phyloP scores from a whole-genome alignment of 1,140 invertebrate species.

The Lepidostoma basale region DNA sequence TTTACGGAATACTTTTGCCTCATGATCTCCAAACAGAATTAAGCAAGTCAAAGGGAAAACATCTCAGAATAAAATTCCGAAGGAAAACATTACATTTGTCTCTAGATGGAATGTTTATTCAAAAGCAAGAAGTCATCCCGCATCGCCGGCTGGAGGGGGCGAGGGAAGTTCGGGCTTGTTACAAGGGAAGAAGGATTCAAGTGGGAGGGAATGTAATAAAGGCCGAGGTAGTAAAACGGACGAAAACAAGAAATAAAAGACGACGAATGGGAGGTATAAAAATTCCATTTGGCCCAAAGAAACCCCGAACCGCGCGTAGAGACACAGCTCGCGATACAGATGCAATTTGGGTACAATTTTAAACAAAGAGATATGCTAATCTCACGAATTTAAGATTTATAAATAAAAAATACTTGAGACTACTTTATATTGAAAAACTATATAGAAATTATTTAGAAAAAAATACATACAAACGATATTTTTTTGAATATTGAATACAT shows the following conservation, averaged over 20 bases:
- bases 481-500: too few relatives aligned
- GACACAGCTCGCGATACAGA: background rate
- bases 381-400: too few relatives aligned
- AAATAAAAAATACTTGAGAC: too few relatives aligned
- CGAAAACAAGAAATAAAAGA: conserved; percentile 18
- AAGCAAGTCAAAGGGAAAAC: background rate
- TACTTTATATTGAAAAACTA: too few relatives aligned
- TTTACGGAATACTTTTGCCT: too few relatives aligned
- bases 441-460: too few relatives aligned
- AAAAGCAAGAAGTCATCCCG: background rate
- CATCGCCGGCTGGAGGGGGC: too few relatives aligned
- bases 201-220: background rate
- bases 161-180: too few relatives aligned
- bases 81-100: background rate
- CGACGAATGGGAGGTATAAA: conserved; percentile 10
- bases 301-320: background rate
- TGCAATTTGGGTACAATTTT: too few relatives aligned
- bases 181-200: background rate
- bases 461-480: too few relatives aligned
- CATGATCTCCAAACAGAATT: background rate
- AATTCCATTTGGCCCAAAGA: background rate
- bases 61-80: too few relatives aligned
- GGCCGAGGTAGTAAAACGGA: conserved; percentile 13
- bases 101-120: conserved; percentile 12
- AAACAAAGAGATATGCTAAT: too few relatives aligned